Evolutionary conservation across 2,113 vertebrate genomes (phyloP).

Genomic region (Syngnathus typhle): DNA sequence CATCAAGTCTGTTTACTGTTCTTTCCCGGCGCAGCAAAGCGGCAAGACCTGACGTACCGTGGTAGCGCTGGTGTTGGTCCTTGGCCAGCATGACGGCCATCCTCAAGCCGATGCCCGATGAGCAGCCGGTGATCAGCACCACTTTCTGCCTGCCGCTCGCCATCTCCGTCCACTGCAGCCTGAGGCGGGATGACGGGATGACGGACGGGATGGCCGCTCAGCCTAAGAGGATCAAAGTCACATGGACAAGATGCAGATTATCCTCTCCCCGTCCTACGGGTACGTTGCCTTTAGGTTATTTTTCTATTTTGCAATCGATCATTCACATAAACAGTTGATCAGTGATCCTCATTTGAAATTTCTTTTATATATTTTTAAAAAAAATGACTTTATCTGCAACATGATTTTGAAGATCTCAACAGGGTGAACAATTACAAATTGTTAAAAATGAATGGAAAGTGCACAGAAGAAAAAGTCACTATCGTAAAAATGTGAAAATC

Average conservation of each 20-base stretch:
- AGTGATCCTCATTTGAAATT: no score
- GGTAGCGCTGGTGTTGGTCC: constrained; percentile 71
- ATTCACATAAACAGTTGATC: no score
- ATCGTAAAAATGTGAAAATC: no score
- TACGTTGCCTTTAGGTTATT: neutral
- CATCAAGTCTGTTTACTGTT: no score
- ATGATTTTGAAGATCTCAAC: no score
- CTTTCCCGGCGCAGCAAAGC: no score
- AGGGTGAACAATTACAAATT: no score
- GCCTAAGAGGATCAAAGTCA: constrained; percentile 63
- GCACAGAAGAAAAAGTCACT: no score
- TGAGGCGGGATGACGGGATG: constrained; percentile 30
- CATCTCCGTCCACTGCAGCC: constrained; percentile 40
- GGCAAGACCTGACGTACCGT: constrained; percentile 51
- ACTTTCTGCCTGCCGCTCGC: constrained; percentile 67
- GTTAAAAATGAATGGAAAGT: no score
- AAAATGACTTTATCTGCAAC: no score
- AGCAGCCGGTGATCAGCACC: constrained; percentile 74
- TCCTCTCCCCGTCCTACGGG: neutral
- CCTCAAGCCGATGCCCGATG: constrained; percentile 71
- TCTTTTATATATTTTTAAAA: no score
- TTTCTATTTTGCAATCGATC: neutral
- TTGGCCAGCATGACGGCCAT: constrained; percentile 69
- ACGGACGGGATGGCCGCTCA: neutral
- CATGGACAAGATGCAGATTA: constrained; percentile 49